Evolutionary conservation across 1,140 invertebrate genomes (phyloP), one percentile per base, ranked within the genome.

Genomic region (Ceratitis capitata): DNA sequence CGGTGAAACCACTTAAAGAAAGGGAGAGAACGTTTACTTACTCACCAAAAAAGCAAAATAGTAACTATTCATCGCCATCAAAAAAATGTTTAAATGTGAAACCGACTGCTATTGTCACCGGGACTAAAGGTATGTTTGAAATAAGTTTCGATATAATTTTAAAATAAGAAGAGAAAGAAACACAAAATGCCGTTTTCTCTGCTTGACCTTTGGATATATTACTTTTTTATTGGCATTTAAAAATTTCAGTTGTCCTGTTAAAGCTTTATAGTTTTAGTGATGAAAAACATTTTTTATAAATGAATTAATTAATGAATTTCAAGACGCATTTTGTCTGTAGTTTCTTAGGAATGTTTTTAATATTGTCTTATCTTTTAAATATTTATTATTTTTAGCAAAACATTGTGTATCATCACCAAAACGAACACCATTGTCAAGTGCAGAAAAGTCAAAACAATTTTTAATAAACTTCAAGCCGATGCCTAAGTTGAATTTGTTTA

Each of bases 1-100:
- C 32, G 14, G 10, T 51, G 6, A 82, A 82, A 14, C 45, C 82
- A 32, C 49, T 82, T 0, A 51, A 85, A 56, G 51, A 49, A 9
- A 90, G 88, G 49, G 89, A 89, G 39, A 87, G 85, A 29, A 90
- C 89, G 4, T 90, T 90, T 85, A 39, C 87, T 0, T 23, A 89
- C 29, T 86, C 87, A 14, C 88, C 89, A 12, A 87, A 87, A 49
- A 49, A 26, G 23, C 19, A 42, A 26, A 39, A 58, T 83, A 51
- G 61, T 39, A 39, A 39, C 7, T 16, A 35, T 19, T 47, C 78
- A 39, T 35, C 49, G 19, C 14, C 53, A 42, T 10, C 32, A 23
- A 29, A 61, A 14, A 58, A 61, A 16, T 19, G 6, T 35, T 29
- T 64, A n/a, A 7, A 84, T 32, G 16, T 14, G 32, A 45, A 56